These are phyloP conservation scores for Onychomys torridus DNA, from an alignment of 2,797 vertebrate genomes.

Conservation along the genomic window DNA sequence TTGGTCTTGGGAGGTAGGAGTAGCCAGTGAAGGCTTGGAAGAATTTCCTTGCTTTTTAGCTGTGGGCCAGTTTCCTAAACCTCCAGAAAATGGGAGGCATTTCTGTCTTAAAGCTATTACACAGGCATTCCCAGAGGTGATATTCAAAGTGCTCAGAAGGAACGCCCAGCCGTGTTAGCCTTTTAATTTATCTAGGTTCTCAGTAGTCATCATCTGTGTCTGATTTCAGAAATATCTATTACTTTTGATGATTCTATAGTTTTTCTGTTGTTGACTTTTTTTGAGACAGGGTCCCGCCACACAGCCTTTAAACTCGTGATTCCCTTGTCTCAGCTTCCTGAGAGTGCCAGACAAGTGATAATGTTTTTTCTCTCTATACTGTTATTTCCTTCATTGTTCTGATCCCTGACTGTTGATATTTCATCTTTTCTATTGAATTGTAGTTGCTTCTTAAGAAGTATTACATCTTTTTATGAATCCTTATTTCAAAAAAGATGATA, in stretches of 20 bases:
- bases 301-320: not conserved
- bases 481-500: conserved; percentile 51
- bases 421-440: not conserved
- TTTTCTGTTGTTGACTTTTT: not conserved
- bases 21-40: not conserved
- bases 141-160: not conserved
- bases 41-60: conserved; percentile 6
- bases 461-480: not conserved
- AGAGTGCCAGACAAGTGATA: not conserved
- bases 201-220: not conserved
- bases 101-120: not conserved
- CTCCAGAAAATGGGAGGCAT: not conserved
- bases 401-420: conserved; percentile 15
- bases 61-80: not conserved
- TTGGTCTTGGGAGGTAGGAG: not conserved
- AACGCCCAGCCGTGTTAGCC: not conserved
- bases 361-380: conserved; percentile 6
- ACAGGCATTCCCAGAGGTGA: not conserved
- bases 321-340: not conserved
- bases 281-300: not conserved
- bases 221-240: not conserved
- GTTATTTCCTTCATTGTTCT: not conserved
- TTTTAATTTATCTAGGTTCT: conserved; percentile 21
- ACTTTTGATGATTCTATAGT: not conserved
- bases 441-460: conserved; percentile 53